These are phyloP conservation scores for Acheta domesticus DNA, from an alignment of 2,888 invertebrate species.

Conservation along the genomic window DNA sequence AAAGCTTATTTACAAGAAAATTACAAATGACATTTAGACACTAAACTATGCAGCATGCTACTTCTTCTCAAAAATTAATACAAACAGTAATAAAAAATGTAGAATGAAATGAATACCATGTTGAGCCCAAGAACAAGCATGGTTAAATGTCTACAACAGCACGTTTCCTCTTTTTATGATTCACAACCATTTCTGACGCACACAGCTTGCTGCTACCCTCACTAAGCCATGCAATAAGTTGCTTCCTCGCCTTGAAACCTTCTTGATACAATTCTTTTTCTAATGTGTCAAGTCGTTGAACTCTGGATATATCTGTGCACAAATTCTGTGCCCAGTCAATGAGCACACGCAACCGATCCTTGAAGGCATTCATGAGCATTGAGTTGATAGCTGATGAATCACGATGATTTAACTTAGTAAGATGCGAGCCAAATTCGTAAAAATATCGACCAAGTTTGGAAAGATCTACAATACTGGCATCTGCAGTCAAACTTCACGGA, in stretches of 20 bases:
- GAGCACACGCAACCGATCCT: slow-evolving; percentile 72
- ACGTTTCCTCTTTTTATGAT: slow-evolving; percentile 68
- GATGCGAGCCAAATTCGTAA: slow-evolving; percentile 81
- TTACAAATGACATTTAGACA: background rate
- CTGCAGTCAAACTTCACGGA: slow-evolving; percentile 81
- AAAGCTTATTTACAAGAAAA: too few relatives aligned
- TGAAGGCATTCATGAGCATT: slow-evolving; percentile 74
- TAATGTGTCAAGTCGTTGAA: slow-evolving; percentile 59
- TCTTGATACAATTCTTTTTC: slow-evolving; percentile 64
- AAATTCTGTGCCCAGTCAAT: slow-evolving; percentile 79
- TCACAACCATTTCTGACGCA: slow-evolving; percentile 66
- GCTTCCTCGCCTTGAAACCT: slow-evolving; percentile 62
- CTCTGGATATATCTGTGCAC: slow-evolving; percentile 56
- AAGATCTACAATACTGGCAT: slow-evolving; percentile 83
- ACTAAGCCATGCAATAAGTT: slow-evolving; percentile 62
- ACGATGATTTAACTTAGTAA: slow-evolving; percentile 67
- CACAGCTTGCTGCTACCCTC: slow-evolving; percentile 62
- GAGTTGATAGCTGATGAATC: slow-evolving; percentile 61
- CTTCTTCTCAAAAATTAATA: background rate
- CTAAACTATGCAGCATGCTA: background rate
- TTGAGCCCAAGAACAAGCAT: background rate
- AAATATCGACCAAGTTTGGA: slow-evolving; percentile 82
- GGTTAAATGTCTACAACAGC: slow-evolving; percentile 24
- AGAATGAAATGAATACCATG: too few relatives aligned
- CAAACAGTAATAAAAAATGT: background rate